Evolutionary conservation across 2,888 invertebrate genomes (phyloP), one percentile per base, ranked within the genome.

Genomic region (Acanthococcus lagerstroemiae): DNA sequence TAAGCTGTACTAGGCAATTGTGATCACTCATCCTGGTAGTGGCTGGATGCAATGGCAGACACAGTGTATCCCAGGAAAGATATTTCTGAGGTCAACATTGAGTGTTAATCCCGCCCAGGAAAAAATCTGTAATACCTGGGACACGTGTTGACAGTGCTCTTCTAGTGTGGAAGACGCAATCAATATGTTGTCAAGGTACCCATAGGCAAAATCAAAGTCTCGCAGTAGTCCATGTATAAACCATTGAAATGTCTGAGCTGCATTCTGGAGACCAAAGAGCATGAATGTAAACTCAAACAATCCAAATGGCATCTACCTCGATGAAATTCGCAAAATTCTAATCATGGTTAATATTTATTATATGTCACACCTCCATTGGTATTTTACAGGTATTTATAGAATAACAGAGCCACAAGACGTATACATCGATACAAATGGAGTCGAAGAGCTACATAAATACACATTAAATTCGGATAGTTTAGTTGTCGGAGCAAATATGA

Each of bases 401-500:
- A 45, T 45, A 7, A 37, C 26, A 5, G 56, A 56, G 12, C 21
- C 56, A 4, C 4, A 27, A 27, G 61, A 61, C 19, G 46, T 61
- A 30, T 61, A 61, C 50, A 61, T 61, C 4, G 61, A 61, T 22
- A 27, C 50, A 12, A 61, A 30, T 52, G 27, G 27, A 19, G 52
- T 61, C 22, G 12, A 17, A 4, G 61, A 61, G 30, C 27, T 61
- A 12, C 52, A 61, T 12, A 24, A 61, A 9, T 50, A 50, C 22
- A 19, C 12, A 12, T 9, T 61, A 19, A 26, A 46, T 46, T 46
- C 45, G 15, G 48, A 48, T 17, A 30, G 67, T 4, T 70, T 77
- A 3, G 71, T 78, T 3, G 72, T 86, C 1, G 86, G 86, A 3
- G 82, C 80, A 3, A 82, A 81, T 69, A 72, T 83, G 12, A 78